phyloP scores from a whole-genome alignment of 2,888 invertebrate genomes.

The Mycogona germanica region DNA sequence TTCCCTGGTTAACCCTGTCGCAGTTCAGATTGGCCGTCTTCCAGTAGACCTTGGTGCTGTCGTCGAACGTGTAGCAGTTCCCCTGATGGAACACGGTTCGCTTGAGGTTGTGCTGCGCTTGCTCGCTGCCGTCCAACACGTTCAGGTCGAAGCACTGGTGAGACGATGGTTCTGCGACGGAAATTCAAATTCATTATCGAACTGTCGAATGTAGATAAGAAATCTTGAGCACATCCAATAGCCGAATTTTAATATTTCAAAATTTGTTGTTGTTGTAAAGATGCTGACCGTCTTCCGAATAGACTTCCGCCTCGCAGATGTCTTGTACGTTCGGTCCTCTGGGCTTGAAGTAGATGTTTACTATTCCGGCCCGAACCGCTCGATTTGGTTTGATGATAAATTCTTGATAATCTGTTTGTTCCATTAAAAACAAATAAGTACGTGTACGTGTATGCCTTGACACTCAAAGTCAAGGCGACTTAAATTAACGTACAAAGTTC shows the following conservation, averaged over 20 bases:
- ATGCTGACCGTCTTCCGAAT: background rate
- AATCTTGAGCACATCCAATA: background rate
- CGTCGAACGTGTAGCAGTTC: constrained; percentile 6
- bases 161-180: constrained; percentile 2
- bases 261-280: background rate
- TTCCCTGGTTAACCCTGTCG: background rate
- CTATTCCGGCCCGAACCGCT: background rate
- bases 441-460: no score
- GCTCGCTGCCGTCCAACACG: background rate
- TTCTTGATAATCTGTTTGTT: constrained; percentile 1
- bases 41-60: background rate
- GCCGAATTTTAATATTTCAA: background rate
- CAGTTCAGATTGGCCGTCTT: background rate
- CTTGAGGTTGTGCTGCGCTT: background rate
- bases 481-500: no score
- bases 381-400: constrained; percentile 3
- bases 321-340: background rate
- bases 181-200: background rate
- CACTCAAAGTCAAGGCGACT: no score
- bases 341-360: constrained; percentile 5
- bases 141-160: constrained; percentile 13
- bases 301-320: constrained; percentile 9
- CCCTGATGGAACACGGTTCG: background rate
- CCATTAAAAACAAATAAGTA: no score
- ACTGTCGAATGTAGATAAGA: background rate